phyloP scores from a whole-genome alignment of 2,888 invertebrate species.

The Andrena bicolor region DNA sequence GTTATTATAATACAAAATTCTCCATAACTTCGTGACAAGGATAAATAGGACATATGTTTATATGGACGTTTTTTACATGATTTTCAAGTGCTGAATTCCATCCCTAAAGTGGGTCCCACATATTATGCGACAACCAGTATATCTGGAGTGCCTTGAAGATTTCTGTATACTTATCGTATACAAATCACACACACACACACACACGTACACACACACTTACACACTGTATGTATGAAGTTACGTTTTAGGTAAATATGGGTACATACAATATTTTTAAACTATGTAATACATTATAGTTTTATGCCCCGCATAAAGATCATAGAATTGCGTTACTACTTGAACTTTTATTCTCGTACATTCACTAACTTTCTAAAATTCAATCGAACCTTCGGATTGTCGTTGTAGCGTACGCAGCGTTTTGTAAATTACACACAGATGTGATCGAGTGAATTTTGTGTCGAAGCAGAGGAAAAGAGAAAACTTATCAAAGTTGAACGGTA shows the following conservation, averaged over 20 bases:
- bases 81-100: too few relatives aligned
- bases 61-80: too few relatives aligned
- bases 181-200: slow-evolving; percentile 58
- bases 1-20: too few relatives aligned
- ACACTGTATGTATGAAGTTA: slow-evolving; percentile 73
- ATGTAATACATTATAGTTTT: slow-evolving; percentile 67
- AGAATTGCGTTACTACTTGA: slow-evolving; percentile 51
- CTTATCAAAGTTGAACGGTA: slow-evolving; percentile 11
- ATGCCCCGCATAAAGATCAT: slow-evolving; percentile 52
- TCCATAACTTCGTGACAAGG: too few relatives aligned
- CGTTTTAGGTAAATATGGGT: slow-evolving; percentile 76
- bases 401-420: slow-evolving; percentile 32
- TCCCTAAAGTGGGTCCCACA: too few relatives aligned
- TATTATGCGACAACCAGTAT: slow-evolving; percentile 60
- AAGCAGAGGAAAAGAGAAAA: slow-evolving; percentile 19
- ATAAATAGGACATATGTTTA: too few relatives aligned
- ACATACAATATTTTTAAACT: slow-evolving; percentile 72
- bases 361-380: slow-evolving; percentile 48
- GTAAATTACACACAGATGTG: slow-evolving; percentile 37
- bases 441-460: slow-evolving; percentile 26
- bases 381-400: slow-evolving; percentile 12
- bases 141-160: slow-evolving; percentile 85
- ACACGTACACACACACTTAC: slow-evolving; percentile 51
- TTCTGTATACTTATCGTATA: slow-evolving; percentile 81
- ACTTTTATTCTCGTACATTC: slow-evolving; percentile 53